Evolutionary conservation across 2,888 invertebrate species (phyloP), one percentile per base, ranked within the genome.

Genomic region (Junonia oenone): DNA sequence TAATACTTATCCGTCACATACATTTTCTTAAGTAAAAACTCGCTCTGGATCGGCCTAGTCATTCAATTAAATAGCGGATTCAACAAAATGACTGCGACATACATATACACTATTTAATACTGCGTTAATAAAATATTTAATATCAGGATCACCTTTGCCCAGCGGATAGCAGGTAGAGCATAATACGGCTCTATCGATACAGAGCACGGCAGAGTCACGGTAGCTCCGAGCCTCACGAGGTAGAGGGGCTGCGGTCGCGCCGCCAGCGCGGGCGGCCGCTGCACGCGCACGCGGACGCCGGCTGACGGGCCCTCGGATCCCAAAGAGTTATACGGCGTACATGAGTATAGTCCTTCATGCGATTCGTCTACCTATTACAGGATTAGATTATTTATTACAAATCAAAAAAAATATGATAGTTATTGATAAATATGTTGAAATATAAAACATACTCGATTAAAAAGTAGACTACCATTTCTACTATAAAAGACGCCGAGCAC

Each of bases 251-350:
- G 94, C 15, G 98, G 98, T 14, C 94, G 94, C 51, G 94, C 86
- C 9, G 93, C 93, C 79, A 98, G 96, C 68, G 94, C 92, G 17
- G 98, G 98, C 33, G 98, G 96, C 63, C 95, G 93, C 91, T 94
- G 94, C 63, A 96, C 96, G 71, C 95, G 92, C 72, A 96, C 96
- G 71, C 94, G 94, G 83, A 98, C 97, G 47, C 94, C 92, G 29
- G 95, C 93, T 51, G 97, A 97, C 19, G 96, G 93, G 6, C 97
- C 96, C 67, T 94, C 95, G 26, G 96, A 94, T 49, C 98, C 98
- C 72, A 97, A 92, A 64, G 94, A 93, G 81, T 98, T 98, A 87
- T 95, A 96, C 45, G 98, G 98, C 19, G 97, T 97, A 83, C 98
- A 98, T 59, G 96, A 94, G 84, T 98, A 98, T 70, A 93, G 92